Percentiles rank a stretch among this genome's conserved stretches.
These are phyloP conservation scores for Liodrosophila aerea DNA, from an alignment of 2,888 invertebrate species.

Conservation along the genomic window DNA sequence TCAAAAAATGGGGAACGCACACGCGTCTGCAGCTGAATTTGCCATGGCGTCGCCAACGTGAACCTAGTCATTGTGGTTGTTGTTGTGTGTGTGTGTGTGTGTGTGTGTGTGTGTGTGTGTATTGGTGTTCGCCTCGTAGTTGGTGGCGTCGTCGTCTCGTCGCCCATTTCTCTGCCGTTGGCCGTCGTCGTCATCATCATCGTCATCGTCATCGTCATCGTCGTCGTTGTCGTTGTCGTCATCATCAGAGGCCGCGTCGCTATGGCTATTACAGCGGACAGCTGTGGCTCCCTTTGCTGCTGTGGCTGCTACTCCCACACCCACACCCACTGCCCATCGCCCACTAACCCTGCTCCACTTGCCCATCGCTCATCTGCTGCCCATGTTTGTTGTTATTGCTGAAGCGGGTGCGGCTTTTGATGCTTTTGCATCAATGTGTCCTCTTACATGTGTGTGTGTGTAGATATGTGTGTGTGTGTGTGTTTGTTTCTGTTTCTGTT, in stretches of 20 bases:
- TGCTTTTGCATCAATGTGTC: constrained; percentile 61
- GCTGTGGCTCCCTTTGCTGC: constrained; percentile 45
- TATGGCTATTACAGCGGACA: constrained; percentile 55
- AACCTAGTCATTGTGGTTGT: constrained; percentile 28
- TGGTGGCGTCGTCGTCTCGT: constrained; percentile 45
- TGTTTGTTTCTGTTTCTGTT: constrained; percentile 31
- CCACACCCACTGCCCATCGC: constrained; percentile 2
- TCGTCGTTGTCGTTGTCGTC: constrained; percentile 24
- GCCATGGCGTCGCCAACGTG: constrained; percentile 52
- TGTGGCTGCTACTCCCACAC: background rate
- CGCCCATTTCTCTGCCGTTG: constrained; percentile 43
- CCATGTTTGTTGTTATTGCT: constrained; percentile 46
- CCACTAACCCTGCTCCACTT: constrained; percentile 4
- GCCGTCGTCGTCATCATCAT: constrained; percentile 33
- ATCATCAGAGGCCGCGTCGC: constrained; percentile 48
- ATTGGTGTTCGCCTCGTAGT: constrained; percentile 34
- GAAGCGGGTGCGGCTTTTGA: constrained; percentile 73
- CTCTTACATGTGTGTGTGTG: constrained; percentile 16
- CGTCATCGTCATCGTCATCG: constrained; percentile 30
- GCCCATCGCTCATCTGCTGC: constrained; percentile 19
- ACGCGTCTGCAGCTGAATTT: constrained; percentile 69
- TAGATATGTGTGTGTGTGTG: constrained; percentile 7
- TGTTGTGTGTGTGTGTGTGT: constrained; percentile 5
- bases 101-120: constrained; percentile 18
- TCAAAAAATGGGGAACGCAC: constrained; percentile 49